Percentiles rank a stretch among this genome's conserved stretches.
Conservation (phyloP, 1,140 invertebrate genomes). For the Fragariocoptes setiger region DNA sequence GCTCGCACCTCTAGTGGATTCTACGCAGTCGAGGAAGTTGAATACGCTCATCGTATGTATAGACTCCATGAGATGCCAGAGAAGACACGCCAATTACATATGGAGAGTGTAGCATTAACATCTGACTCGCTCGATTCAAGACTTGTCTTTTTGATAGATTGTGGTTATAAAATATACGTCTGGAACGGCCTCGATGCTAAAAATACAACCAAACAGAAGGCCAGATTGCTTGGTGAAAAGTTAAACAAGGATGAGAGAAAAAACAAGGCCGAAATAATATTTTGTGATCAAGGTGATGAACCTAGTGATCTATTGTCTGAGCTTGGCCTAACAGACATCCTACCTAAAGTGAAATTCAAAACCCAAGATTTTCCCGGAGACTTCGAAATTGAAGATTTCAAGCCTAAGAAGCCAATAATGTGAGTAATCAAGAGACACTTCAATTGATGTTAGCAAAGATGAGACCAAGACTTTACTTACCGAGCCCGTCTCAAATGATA, state of each 20-base stretch:
- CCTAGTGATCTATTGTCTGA: slow-evolving; percentile 46
- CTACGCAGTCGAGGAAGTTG: slow-evolving; percentile 76
- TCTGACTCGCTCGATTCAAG: slow-evolving; percentile 45
- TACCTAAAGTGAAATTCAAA: neutral
- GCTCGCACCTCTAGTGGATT: slow-evolving; percentile 84
- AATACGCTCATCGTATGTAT: slow-evolving; percentile 49
- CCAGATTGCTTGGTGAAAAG: slow-evolving; percentile 75
- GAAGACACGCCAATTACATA: slow-evolving; percentile 50
- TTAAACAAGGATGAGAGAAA: slow-evolving; percentile 97
- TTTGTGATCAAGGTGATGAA: slow-evolving; percentile 48
- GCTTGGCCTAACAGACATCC: slow-evolving; percentile 23
- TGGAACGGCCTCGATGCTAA: slow-evolving; percentile 73
- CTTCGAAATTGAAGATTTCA: slow-evolving; percentile 32
- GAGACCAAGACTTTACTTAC: no score
- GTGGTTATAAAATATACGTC: slow-evolving; percentile 50
- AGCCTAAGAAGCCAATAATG: slow-evolving; percentile 38
- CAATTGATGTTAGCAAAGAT: no score
- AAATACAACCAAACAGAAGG: slow-evolving; percentile 75
- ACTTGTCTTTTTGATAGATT: slow-evolving; percentile 71
- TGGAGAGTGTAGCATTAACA: slow-evolving; percentile 44
- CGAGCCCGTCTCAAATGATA: no score
- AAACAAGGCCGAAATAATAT: slow-evolving; percentile 60
- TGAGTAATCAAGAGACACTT: no score
- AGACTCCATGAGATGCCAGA: slow-evolving; percentile 35
- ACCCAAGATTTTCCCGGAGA: neutral